Conservation (phyloP, 2,888 invertebrate species). For the Spodoptera exigua region DNA sequence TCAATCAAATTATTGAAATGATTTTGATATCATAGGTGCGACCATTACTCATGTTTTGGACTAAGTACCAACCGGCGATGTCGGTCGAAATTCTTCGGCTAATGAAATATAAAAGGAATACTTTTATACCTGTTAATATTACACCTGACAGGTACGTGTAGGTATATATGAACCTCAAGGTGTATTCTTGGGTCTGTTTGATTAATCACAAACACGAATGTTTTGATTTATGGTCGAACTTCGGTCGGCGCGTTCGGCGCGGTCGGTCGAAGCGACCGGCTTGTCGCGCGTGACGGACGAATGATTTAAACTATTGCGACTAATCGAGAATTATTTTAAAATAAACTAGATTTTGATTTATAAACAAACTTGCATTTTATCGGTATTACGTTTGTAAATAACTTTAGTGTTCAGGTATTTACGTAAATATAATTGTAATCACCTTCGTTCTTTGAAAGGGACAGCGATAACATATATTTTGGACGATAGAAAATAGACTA, state of each 20-base stretch:
- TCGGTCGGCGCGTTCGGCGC: constrained; percentile 55
- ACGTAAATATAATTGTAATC: too few relatives aligned
- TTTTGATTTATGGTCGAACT: constrained; percentile 83
- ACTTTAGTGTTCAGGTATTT: too few relatives aligned
- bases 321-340: constrained; percentile 37
- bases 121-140: constrained; percentile 58
- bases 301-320: constrained; percentile 51
- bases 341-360: constrained; percentile 1
- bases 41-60: constrained; percentile 46
- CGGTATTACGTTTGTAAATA: too few relatives aligned
- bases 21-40: constrained; percentile 36
- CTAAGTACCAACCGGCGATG: constrained; percentile 51
- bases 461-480: too few relatives aligned
- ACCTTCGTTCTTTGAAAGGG: too few relatives aligned
- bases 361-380: too few relatives aligned
- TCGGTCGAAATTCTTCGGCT: constrained; percentile 48
- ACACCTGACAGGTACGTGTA: constrained; percentile 56
- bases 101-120: constrained; percentile 57
- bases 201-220: constrained; percentile 84
- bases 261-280: constrained; percentile 33
- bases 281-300: constrained; percentile 45
- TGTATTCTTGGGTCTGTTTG: constrained; percentile 70
- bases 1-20: constrained; percentile 42
- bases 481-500: too few relatives aligned
- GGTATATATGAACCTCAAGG: constrained; percentile 66